Percentiles rank a stretch among this genome's conserved stretches.
These are phyloP conservation scores for Lochmaea capreae DNA, from an alignment of 2,888 invertebrate genomes.

Conservation along the genomic window DNA sequence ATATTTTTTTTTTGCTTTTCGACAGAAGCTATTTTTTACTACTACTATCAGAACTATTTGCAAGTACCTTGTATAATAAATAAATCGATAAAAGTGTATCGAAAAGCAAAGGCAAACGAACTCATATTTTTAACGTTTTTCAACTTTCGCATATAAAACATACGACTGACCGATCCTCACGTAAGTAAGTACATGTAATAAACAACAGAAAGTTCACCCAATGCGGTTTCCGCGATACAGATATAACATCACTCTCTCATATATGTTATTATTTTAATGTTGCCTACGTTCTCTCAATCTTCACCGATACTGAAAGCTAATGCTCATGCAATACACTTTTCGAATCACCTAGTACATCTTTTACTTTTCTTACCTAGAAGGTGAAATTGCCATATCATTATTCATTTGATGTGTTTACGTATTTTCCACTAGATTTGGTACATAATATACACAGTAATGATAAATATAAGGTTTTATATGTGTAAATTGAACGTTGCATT, in stretches of 20 bases:
- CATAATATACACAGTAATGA: neutral
- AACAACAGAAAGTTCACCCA: slow-evolving; percentile 24
- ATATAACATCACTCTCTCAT: slow-evolving; percentile 27
- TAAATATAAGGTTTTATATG: slow-evolving; percentile 30
- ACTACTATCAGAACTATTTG: no score
- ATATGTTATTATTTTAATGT: slow-evolving; percentile 19
- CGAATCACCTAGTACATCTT: slow-evolving; percentile 19
- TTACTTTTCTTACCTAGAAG: slow-evolving; percentile 26
- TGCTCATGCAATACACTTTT: slow-evolving; percentile 22
- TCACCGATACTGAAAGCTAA: slow-evolving; percentile 6
- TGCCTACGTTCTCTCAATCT: slow-evolving; percentile 12
- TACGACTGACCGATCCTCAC: slow-evolving; percentile 22
- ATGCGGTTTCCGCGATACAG: slow-evolving; percentile 32
- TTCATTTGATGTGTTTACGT: slow-evolving; percentile 36
- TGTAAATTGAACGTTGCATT: neutral
- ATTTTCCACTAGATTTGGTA: slow-evolving; percentile 38
- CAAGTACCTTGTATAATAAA: neutral
- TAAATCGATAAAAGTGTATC: slow-evolving; percentile 3
- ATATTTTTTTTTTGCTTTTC: no score
- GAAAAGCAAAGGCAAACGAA: slow-evolving; percentile 15
- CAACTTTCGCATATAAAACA: neutral
- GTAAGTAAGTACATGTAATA: slow-evolving; percentile 21
- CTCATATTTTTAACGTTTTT: neutral
- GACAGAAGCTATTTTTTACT: no score
- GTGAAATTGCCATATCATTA: slow-evolving; percentile 33